phyloP scores from a whole-genome alignment of 2,888 invertebrate genomes.

The Coenonympha glycerion region DNA sequence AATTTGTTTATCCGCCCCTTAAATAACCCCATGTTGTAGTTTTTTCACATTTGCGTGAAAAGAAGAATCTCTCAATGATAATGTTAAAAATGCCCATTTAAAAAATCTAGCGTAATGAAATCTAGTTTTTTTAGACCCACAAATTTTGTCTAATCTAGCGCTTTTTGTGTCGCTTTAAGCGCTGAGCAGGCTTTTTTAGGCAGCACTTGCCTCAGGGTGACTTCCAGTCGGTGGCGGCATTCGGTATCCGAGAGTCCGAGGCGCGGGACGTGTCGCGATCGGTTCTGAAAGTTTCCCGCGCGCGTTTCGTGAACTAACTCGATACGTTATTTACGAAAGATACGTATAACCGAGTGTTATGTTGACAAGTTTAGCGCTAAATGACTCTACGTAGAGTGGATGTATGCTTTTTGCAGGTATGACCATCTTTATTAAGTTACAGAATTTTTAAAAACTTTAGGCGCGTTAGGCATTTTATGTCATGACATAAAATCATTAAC shows the following conservation, averaged over 20 bases:
- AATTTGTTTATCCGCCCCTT: no score
- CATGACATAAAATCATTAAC: no score
- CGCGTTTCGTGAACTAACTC: slow-evolving; percentile 23
- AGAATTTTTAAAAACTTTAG: not conserved
- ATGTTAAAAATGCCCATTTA: no score
- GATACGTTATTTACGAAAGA: not conserved
- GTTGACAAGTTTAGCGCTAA: not conserved
- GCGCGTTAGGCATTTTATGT: no score
- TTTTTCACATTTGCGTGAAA: no score
- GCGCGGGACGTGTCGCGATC: slow-evolving; percentile 44
- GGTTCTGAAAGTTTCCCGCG: slow-evolving; percentile 31
- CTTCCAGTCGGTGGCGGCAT: slow-evolving; percentile 26
- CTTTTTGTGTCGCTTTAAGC: no score
- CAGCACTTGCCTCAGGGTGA: slow-evolving; percentile 13
- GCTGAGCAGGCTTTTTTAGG: no score
- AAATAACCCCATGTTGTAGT: no score
- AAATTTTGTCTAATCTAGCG: no score
- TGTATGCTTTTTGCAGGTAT: slow-evolving; percentile 21
- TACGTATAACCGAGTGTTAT: not conserved
- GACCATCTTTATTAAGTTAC: not conserved
- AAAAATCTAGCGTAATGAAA: no score
- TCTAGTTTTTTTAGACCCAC: no score
- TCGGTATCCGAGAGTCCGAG: slow-evolving; percentile 40
- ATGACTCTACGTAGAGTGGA: slow-evolving; percentile 13
- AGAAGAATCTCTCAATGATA: no score